phyloP scores from a whole-genome alignment of 1,140 invertebrate species.

The Dreissena polymorpha region DNA sequence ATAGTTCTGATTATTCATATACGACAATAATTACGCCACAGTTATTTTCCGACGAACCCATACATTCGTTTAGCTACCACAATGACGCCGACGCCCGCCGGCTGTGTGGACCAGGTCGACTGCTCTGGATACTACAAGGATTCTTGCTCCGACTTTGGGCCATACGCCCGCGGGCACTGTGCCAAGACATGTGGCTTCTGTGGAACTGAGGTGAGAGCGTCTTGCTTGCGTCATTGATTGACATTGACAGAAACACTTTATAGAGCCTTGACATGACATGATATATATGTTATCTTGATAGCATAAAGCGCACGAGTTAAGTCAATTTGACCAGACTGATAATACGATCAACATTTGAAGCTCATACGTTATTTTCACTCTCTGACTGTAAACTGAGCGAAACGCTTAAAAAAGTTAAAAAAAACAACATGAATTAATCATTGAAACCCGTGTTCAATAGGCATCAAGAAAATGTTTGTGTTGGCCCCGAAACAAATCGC shows the following conservation, averaged over 20 bases:
- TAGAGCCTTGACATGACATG: background rate
- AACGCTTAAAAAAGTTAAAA: too few relatives aligned
- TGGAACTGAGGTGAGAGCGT: constrained; percentile 3
- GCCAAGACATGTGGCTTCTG: constrained; percentile 47
- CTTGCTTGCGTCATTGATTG: background rate
- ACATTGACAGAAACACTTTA: background rate
- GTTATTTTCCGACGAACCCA: constrained; percentile 9
- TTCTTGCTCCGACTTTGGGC: constrained; percentile 51
- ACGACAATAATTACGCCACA: background rate
- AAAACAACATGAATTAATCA: too few relatives aligned
- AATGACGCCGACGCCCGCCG: constrained; percentile 10
- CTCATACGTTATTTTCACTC: too few relatives aligned
- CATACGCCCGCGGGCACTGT: constrained; percentile 38
- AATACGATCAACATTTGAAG: too few relatives aligned
- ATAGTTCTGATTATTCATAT: background rate
- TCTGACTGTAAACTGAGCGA: too few relatives aligned
- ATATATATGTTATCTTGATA: too few relatives aligned
- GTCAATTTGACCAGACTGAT: too few relatives aligned
- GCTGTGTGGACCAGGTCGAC: constrained; percentile 57
- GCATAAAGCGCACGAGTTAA: too few relatives aligned
- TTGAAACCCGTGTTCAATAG: too few relatives aligned
- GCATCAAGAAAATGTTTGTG: too few relatives aligned
- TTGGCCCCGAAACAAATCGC: too few relatives aligned
- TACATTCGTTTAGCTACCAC: constrained; percentile 11
- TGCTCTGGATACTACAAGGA: constrained; percentile 44